Evolutionary conservation across 2,113 vertebrate genomes (phyloP), one percentile per base, ranked within the genome.

Genomic region (Anoplopoma fimbria): DNA sequence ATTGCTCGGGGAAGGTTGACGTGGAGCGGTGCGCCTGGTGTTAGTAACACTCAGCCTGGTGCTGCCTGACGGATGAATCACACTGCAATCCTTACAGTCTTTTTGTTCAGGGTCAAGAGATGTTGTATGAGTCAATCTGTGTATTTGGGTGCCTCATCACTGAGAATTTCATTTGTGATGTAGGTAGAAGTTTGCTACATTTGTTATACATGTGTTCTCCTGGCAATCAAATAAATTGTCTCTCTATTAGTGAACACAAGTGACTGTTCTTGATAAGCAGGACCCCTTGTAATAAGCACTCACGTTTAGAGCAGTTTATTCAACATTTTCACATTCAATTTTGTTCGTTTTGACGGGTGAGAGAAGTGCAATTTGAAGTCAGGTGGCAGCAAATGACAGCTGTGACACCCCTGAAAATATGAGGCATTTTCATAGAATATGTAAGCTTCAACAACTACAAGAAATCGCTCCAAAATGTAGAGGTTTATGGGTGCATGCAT

Each of bases 1-100:
- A 65, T 73, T 19, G 33, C 74, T 87, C 62, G 63, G 75, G 60
- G 77, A 69, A 72, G 49, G 64, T 14, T 45, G 81, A 74, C 14
- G 69, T n/a, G n/a, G n/a, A n/a, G n/a, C n/a, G n/a, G n/a, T n/a
- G n/a, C 64, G 77, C 23, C 57, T 34, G 53, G 78, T 79, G 81
- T 84, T 86, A 82, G 58, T 72, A 88, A 84, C 80, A 73, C 74
- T 70, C 13, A 12, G 77, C 33, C 80, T 25, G 13, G 64, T 75
- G 77, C 77, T 74, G 82, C 40, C 71, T 71, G 78, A 71, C 45
- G 78, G 77, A 84, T 82, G 81, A 88, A 67, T 73, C 87, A 84
- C 80, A 33, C 33, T 71, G 55, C 73, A 77, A 77, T 76, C 57
- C 64, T 75, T 51, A 17, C 61, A 58, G 60, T 67, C 65, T 74